Percentiles rank a stretch among this genome's conserved stretches.
Evolutionary conservation across 2,113 vertebrate species (phyloP).

Genomic region (Cyanoderma ruficeps): DNA sequence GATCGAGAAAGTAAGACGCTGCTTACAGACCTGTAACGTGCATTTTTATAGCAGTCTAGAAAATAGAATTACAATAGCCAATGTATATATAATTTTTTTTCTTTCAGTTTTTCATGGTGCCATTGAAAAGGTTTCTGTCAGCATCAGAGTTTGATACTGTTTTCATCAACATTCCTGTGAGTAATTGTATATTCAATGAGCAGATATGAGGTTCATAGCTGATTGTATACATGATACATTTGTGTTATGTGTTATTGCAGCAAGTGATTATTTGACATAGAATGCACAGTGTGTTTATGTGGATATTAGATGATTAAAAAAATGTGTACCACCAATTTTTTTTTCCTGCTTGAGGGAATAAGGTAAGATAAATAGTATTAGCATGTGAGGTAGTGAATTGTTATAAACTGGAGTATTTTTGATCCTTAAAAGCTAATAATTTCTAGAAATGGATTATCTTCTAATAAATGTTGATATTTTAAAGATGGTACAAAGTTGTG

Average conservation of each 20-base stretch:
- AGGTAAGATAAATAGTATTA: not conserved
- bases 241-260: not conserved
- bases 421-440: not conserved
- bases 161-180: conserved; percentile 96
- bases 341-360: not conserved
- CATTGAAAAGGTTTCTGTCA: conserved; percentile 87
- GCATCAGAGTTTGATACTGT: conserved; percentile 84
- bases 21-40: not conserved
- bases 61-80: not conserved
- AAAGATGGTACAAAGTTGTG: not conserved
- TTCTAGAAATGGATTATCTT: not conserved
- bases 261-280: not conserved
- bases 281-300: not conserved
- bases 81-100: not conserved
- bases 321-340: not conserved
- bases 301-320: not conserved
- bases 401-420: not conserved
- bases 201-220: not conserved
- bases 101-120: conserved; percentile 92
- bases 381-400: not conserved
- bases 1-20: conserved; percentile 87
- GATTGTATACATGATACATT: not conserved
- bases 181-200: conserved; percentile 42
- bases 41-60: not conserved
- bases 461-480: not conserved